These are phyloP conservation scores for Tetramorium simillimum DNA, from an alignment of 1,140 invertebrate species.

Conservation along the genomic window DNA sequence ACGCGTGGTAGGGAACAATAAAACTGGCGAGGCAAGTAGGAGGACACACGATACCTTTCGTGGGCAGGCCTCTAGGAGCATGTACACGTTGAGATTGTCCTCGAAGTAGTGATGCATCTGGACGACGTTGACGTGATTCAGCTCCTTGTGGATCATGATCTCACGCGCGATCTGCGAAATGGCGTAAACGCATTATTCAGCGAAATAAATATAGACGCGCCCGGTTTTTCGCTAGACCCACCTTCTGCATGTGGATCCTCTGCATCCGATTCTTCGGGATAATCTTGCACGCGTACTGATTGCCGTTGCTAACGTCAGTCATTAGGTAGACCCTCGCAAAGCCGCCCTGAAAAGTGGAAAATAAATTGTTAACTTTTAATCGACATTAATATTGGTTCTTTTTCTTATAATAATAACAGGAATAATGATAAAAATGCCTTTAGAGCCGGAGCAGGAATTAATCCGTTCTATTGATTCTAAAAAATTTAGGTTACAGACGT, in stretches of 20 bases:
- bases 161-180: conserved; percentile 86
- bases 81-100: conserved; percentile 90
- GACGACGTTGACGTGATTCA: conserved; percentile 90
- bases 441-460: too few relatives aligned
- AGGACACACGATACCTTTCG: conserved; percentile 85
- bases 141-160: conserved; percentile 89
- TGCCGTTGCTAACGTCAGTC: conserved; percentile 87
- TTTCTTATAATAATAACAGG: too few relatives aligned
- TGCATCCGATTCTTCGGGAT: conserved; percentile 90
- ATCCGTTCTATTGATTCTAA: too few relatives aligned
- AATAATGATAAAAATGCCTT: too few relatives aligned
- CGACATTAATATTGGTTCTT: too few relatives aligned
- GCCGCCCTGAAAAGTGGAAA: conserved; percentile 87
- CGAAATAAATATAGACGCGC: not conserved
- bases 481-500: too few relatives aligned
- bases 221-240: conserved; percentile 64
- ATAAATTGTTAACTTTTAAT: not conserved
- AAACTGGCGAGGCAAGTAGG: conserved; percentile 30
- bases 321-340: conserved; percentile 91
- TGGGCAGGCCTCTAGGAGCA: conserved; percentile 90
- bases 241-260: conserved; percentile 90
- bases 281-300: conserved; percentile 90
- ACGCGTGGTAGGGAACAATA: conserved; percentile 35
- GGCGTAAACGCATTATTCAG: conserved; percentile 25
- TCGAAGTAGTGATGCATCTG: conserved; percentile 91